Evolutionary conservation across 2,797 vertebrate genomes (phyloP).

Genomic region (Syngnathus acus): DNA sequence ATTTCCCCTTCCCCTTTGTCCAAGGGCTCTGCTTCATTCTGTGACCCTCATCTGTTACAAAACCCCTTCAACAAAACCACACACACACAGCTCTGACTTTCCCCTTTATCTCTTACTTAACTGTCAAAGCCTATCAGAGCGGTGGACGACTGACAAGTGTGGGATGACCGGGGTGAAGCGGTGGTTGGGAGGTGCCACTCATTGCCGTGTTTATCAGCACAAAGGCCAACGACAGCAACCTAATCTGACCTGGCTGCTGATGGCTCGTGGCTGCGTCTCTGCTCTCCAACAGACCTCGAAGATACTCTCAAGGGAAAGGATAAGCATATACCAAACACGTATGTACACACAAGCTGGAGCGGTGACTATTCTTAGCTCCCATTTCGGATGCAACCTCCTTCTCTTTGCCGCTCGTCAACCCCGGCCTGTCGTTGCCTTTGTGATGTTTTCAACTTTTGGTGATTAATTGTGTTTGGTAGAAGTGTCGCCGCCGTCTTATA

Average conservation of each 20-base stretch:
- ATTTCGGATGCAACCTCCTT: constrained; percentile 20
- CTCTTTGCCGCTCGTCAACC: constrained; percentile 30
- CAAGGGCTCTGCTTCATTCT: constrained; percentile 58
- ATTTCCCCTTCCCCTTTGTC: constrained; percentile 44
- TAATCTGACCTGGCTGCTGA: constrained; percentile 71
- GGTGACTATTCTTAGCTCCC: constrained; percentile 25
- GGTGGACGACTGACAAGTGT: constrained; percentile 68
- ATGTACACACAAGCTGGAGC: constrained; percentile 15
- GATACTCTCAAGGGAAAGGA: constrained; percentile 17
- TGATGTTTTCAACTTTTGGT: constrained; percentile 35
- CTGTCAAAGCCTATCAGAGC: constrained; percentile 74
- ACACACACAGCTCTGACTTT: constrained; percentile 1
- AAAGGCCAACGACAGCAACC: constrained; percentile 61
- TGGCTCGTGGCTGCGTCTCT: constrained; percentile 48
- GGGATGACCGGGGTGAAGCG: constrained; percentile 67
- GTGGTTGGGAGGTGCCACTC: constrained; percentile 78
- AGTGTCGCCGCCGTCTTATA: constrained; percentile 35
- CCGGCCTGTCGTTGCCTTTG: constrained; percentile 40
- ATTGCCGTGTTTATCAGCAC: constrained; percentile 64
- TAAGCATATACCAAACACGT: constrained; percentile 9
- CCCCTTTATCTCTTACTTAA: constrained; percentile 71
- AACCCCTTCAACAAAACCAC: constrained; percentile 46
- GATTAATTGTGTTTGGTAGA: constrained; percentile 53
- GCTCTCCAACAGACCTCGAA: constrained; percentile 30
- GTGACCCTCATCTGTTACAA: constrained; percentile 65